Evolutionary conservation across 2,888 invertebrate genomes (phyloP).

Genomic region (Pammene fasciana): DNA sequence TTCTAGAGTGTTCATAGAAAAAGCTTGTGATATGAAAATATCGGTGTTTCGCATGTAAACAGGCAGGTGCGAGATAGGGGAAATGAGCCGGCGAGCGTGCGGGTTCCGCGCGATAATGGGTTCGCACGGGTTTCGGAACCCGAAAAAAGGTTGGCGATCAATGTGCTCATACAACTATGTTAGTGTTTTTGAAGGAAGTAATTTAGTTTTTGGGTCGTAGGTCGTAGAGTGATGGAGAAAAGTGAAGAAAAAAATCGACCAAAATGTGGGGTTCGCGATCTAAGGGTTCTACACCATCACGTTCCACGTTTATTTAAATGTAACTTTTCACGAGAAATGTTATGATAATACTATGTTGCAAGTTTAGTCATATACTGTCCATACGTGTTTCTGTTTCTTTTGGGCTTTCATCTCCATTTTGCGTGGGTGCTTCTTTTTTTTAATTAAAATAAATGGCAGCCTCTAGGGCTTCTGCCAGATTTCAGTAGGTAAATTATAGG

Average conservation of each 20-base stretch:
- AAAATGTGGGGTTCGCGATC: neutral
- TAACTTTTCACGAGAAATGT: too few species aligned
- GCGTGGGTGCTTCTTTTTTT: too few species aligned
- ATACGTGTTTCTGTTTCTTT: too few species aligned
- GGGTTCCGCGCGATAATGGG: slow-evolving; percentile 44
- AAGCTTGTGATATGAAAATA: slow-evolving; percentile 63
- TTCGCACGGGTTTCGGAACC: slow-evolving; percentile 32
- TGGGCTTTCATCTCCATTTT: too few species aligned
- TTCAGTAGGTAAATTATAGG: too few species aligned
- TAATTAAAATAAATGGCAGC: too few species aligned
- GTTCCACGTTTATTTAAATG: neutral
- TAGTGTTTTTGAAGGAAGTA: slow-evolving; percentile 22
- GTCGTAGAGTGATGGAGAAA: too few species aligned
- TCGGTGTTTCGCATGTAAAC: slow-evolving; percentile 61
- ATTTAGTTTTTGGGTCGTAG: slow-evolving; percentile 6
- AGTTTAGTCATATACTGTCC: too few species aligned
- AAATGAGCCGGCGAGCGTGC: slow-evolving; percentile 55
- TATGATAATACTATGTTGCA: too few species aligned
- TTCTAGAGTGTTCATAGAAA: slow-evolving; percentile 38
- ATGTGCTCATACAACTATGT: slow-evolving; percentile 15
- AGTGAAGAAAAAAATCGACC: neutral
- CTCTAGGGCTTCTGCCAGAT: too few species aligned
- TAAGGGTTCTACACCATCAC: neutral
- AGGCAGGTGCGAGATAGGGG: slow-evolving; percentile 54
- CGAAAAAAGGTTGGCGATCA: slow-evolving; percentile 39